Evolutionary conservation across 2,888 invertebrate species (phyloP), one percentile per base, ranked within the genome.

Genomic region (Seira sanloemensis): DNA sequence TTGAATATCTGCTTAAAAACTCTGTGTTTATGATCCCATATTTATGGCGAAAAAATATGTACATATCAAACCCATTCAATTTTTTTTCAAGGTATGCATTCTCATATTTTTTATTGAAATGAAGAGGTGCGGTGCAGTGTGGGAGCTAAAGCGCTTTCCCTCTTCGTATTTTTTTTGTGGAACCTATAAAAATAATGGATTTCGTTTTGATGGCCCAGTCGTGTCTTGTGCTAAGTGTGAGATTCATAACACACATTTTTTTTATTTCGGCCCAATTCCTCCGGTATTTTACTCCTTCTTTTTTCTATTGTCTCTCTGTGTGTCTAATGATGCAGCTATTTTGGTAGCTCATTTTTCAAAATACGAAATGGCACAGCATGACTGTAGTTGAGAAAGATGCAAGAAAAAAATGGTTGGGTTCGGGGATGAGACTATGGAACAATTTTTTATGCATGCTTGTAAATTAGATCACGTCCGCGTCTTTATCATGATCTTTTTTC

Each of bases 401-500:
- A 62, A 62, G 21, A 50, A 50, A 50, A 50, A 18, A 72, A 50
- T 62, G 58, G 25, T 26, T 27, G 26, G 25, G 58, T 18, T 26
- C 21, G 26, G 25, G 27, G 65, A 23, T 2, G n/a, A 2, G 37
- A 37, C 4, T 50, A 50, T 12, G 50, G 68, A 24, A 68, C 16
- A 77, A 54, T 67, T 78, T 78, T 54, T 72, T 73, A 24, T 76
- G 68, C 76, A 72, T 83, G 77, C 46, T 73, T 68, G 25, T 66
- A 83, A 83, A 78, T 78, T 83, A 74, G 83, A 83, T 78, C 83
- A 83, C 83, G 83, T 83, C 73, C 68, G 75, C 12, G 50, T 50
- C 21, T 62, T 62, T 62, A 62, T 62, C 23, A 23, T 62, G 19
- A 62, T 62, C 62, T 7, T 62, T n/a, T n/a, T n/a, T n/a, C n/a